Base-by-base conservation (phyloP, 1,140 invertebrate species). In the Ceratitis capitata region DNA sequence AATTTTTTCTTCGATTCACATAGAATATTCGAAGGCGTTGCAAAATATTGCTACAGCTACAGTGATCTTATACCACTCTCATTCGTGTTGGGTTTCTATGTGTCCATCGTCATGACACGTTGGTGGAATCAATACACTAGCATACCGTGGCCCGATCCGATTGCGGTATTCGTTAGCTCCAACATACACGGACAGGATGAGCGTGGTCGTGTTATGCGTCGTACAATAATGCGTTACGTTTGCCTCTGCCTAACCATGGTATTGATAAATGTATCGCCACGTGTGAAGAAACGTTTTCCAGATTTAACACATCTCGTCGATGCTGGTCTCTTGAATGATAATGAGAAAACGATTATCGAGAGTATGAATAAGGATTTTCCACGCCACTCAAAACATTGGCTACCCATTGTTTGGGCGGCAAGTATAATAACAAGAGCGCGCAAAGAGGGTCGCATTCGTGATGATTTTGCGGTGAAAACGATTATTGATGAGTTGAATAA, bases 321-420 rank as follows among this genome's bases (percentile, higher is more conserved):
- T 87, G 95, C 96, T 19, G 97, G 98, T 89, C 93, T 99, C n/a
- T 92, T 99, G 29, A 93, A 96, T 51, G 95, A 96, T 82, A 98
- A 98, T 89, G 98, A 99, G 89, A 94, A 95, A 86, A 92, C 92
- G 39, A 97, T 98, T 87, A 95, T 98, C 85, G 94, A 96, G 61
- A 94, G 96, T 86, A 92, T 98, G 86, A 96, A 97, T 88, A 92
- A 93, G 12, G 97, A 98, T 88, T 97, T 96, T 89, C 96, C 97
- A 2, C 95, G 96, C 49, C 96, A 97, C 85, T 96, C 97, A 47
- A 98, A 98, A 91, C 98, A 98, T 91, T 99, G 98, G 97, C 93
- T 99, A 87, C 98, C 98, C 23, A 95, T 98, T 82, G 96, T 98
- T 23, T 98, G 98, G 98, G 97, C 97, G 0, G 95, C 97, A 7